Base-by-base conservation (phyloP, 2,113 vertebrate species). In the Rana temporaria region DNA sequence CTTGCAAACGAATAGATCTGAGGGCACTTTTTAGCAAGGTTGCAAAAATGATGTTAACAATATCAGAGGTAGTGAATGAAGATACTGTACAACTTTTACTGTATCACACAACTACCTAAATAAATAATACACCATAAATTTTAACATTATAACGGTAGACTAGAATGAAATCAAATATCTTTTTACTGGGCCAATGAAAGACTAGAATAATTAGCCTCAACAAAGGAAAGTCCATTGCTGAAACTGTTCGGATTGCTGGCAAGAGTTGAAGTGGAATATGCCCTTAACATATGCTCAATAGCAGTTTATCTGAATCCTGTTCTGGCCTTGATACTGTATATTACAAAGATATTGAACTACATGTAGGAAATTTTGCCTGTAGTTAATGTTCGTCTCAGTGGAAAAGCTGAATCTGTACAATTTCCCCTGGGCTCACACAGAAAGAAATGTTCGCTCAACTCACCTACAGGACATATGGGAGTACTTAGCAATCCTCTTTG, bases 361-460 rank as follows among this genome's bases (percentile, higher is more conserved):
- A 59, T 79, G 53, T 24, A 69, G 20, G 65, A 79, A 78, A 79
- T 42, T 52, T 59, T 68, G 48, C 77, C 15, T 52, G 42, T 79
- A 68, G 65, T 79, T 59, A 69, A 69, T 79, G 65, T 69, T 57
- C 32, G 26, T 42, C 77, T 79, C 66, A 42, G 52, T 79, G 78
- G 66, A 80, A 65, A 80, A 52, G 24, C 42, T 66, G 20, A 55
- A 66, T 65, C 24, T 63, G 53, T 71, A 52, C 30, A 70, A 30
- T 80, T 70, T 42, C 78, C 78, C 57, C 70, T 70, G 26, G 66
- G 78, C 78, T 80, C 20, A 19, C 4, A 70, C 34, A 32, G 67
- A 80, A 62, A 59, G 53, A 62, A 80, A 60, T 80, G 78, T 80
- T 80, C 78, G 70, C 20, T 80, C 56, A 80, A 80, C 78, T 80